Base-by-base conservation (phyloP, 2,888 invertebrate species). In the Prenolepis imparis region DNA sequence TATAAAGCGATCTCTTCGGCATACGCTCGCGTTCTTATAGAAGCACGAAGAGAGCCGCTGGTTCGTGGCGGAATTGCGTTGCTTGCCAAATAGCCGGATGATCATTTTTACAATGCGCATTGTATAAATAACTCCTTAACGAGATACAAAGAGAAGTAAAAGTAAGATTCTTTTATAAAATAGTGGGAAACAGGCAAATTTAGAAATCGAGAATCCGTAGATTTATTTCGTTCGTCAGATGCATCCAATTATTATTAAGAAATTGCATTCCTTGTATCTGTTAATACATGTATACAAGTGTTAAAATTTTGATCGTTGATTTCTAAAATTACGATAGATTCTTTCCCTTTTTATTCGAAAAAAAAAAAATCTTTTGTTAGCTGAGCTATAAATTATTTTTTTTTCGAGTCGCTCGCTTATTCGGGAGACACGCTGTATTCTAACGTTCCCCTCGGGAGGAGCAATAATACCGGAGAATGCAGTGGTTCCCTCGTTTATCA, bases 1-100 rank as follows among this genome's bases (percentile, higher is more conserved):
- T 64, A 66, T 75, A 84, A 87, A 84, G 85, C 84, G 83, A 88
- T 86, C 81, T 85, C 86, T 66, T 55, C 52, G 57, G 48, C 28
- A 41, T 67, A n/a, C 52, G 55, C 73, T 61, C 61, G 81, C 55
- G 81, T 39, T 75, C 61, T 28, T 74, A 81, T 68, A 67, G 48
- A 12, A 75, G 24, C 66, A 75, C 36, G 36, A 32, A 18, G 12
- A 75, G 41, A 12, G 9, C n/a, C 15, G 18, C 18, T 21, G 21
- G 21, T 4, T 21, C 72, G 21, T 18, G 15, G 3, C 28, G n/a
- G 48, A 75, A 66, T 75, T 66, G 66, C 48, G 6, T 24, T 74
- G 18, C 36, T 32, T n/a, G 73, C 44, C 74, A 63, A 24, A 70
- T 21, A 59, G n/a, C 28, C 41, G 36, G 28, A 73, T 24, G 57